Conservation (phyloP, 2,888 invertebrate genomes). For the Synergus laeviventris region DNA sequence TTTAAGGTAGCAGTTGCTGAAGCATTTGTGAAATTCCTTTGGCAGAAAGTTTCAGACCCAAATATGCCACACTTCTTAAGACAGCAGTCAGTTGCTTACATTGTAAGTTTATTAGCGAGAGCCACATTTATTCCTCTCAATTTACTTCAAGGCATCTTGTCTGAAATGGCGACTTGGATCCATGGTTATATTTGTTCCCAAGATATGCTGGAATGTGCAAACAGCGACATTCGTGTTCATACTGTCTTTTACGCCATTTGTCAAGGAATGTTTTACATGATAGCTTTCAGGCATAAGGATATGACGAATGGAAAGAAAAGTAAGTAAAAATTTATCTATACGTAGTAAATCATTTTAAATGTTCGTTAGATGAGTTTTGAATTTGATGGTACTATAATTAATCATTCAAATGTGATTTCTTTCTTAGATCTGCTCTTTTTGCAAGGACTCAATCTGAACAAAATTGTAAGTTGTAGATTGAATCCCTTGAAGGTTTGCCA, state of each 20-base stretch:
- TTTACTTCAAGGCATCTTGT: constrained; percentile 79
- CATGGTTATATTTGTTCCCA: constrained; percentile 87
- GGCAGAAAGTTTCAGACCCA: constrained; percentile 85
- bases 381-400: background rate
- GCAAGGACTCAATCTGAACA: constrained; percentile 88
- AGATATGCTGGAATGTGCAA: constrained; percentile 78
- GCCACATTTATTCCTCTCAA: constrained; percentile 81
- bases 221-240: constrained; percentile 84
- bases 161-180: constrained; percentile 88
- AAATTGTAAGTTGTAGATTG: constrained; percentile 89
- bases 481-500: constrained; percentile 93
- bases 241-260: constrained; percentile 94
- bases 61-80: constrained; percentile 81
- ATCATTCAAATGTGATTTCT: background rate
- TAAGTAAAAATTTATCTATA: constrained; percentile 75
- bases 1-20: constrained; percentile 80
- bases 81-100: constrained; percentile 84
- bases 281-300: constrained; percentile 92
- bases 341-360: background rate
- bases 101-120: constrained; percentile 85
- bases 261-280: constrained; percentile 94
- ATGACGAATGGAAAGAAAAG: constrained; percentile 87
- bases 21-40: constrained; percentile 83
- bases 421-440: constrained; percentile 87
- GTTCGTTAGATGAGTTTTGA: background rate